Conservation (phyloP, 1,140 invertebrate species). For the Paracyclopina nana region DNA sequence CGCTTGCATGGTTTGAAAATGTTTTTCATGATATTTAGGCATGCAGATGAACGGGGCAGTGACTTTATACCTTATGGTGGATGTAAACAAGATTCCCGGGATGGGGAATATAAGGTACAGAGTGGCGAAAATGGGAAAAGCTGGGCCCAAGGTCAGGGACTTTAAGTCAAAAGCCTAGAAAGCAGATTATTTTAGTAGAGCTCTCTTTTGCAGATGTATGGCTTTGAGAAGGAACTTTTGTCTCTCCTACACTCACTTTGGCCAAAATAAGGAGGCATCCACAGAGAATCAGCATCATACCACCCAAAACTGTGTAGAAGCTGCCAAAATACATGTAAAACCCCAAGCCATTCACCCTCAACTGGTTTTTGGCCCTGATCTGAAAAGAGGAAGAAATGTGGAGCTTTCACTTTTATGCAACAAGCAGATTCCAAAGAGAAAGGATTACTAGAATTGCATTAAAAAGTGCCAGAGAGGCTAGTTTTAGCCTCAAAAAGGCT, state of each 20-base stretch:
- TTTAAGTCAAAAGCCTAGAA: conserved; percentile 22
- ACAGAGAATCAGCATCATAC: conserved; percentile 46
- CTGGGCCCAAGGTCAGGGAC: conserved; percentile 35
- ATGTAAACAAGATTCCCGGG: conserved; percentile 45
- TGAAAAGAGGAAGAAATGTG: conserved; percentile 28
- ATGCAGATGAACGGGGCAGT: too few species aligned
- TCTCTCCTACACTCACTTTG: conserved; percentile 42
- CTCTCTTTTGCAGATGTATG: not conserved
- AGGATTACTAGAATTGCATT: too few species aligned
- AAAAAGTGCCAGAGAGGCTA: too few species aligned
- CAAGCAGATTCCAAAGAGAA: too few species aligned
- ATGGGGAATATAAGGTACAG: conserved; percentile 50
- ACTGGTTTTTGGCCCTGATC: conserved; percentile 58
- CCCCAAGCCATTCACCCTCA: conserved; percentile 55
- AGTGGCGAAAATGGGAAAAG: conserved; percentile 41
- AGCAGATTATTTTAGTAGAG: not conserved
- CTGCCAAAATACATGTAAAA: conserved; percentile 54
- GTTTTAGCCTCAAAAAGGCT: not conserved
- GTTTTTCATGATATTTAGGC: too few species aligned
- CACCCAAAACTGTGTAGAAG: conserved; percentile 44
- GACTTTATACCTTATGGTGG: conserved; percentile 1
- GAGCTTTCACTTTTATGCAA: not conserved
- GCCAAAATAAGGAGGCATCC: conserved; percentile 43
- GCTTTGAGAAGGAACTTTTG: conserved; percentile 24
- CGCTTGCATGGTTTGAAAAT: too few species aligned